These are phyloP conservation scores for Drosophila auraria DNA, from an alignment of 1,140 invertebrate species.

Conservation along the genomic window DNA sequence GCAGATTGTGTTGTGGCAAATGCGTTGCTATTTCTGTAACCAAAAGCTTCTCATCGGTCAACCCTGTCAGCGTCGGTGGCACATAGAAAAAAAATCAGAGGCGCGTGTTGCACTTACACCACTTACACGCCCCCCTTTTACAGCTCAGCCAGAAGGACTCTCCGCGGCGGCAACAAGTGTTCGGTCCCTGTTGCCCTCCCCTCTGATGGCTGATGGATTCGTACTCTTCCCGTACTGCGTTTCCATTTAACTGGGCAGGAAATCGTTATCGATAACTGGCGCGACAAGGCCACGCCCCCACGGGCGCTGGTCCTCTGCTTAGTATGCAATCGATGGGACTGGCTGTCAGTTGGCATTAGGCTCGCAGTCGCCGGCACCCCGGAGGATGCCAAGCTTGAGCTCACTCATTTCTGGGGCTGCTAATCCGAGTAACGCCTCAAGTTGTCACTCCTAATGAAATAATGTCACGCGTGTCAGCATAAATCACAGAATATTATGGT, in stretches of 20 bases:
- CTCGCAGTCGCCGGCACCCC: conserved; percentile 19
- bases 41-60: conserved; percentile 31
- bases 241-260: conserved; percentile 38
- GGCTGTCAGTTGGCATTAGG: conserved; percentile 62
- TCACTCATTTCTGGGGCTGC: conserved; percentile 29
- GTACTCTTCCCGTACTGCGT: conserved; percentile 14
- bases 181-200: background rate
- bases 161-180: conserved; percentile 34
- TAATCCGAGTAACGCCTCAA: conserved; percentile 35
- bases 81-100: conserved; percentile 2
- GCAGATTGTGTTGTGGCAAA: conserved; percentile 60
- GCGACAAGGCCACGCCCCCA: conserved; percentile 37
- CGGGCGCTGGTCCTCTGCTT: conserved; percentile 31
- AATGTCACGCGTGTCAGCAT: conserved; percentile 62
- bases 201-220: conserved; percentile 12
- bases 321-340: conserved; percentile 58
- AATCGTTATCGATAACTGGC: conserved; percentile 43
- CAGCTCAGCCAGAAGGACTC: conserved; percentile 3
- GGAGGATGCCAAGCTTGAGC: conserved; percentile 21
- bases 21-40: conserved; percentile 56
- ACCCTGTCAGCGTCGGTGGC: conserved; percentile 16
- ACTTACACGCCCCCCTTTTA: background rate
- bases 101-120: conserved; percentile 39
- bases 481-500: conserved; percentile 52
- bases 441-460: conserved; percentile 62